Conservation (phyloP, 1,140 invertebrate genomes). For the Drosophila lacteicornis region DNA sequence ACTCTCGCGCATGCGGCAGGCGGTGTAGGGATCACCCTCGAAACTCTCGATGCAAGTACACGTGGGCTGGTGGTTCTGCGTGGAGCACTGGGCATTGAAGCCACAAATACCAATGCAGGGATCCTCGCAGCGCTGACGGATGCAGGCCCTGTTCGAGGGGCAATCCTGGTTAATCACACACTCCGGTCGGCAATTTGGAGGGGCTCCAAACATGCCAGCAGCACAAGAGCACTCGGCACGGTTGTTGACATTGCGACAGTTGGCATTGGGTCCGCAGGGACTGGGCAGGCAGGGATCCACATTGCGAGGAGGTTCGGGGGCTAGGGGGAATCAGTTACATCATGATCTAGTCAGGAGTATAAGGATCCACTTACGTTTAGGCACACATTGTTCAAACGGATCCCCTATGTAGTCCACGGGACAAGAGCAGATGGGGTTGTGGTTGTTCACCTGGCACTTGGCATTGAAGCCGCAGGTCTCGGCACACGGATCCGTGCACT, state of each 20-base stretch:
- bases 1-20: slow-evolving; percentile 89
- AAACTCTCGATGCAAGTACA: slow-evolving; percentile 91
- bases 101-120: slow-evolving; percentile 94
- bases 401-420: slow-evolving; percentile 91
- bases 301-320: slow-evolving; percentile 74
- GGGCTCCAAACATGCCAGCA: slow-evolving; percentile 92
- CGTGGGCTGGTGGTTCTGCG: slow-evolving; percentile 91
- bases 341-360: not conserved
- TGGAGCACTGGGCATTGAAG: slow-evolving; percentile 91
- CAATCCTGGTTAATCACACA: slow-evolving; percentile 93
- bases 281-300: slow-evolving; percentile 91
- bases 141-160: slow-evolving; percentile 91
- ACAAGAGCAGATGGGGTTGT: slow-evolving; percentile 94
- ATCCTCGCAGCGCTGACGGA: slow-evolving; percentile 91
- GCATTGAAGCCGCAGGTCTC: slow-evolving; percentile 92
- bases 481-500: slow-evolving; percentile 92
- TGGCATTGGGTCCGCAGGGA: slow-evolving; percentile 93
- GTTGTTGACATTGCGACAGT: slow-evolving; percentile 89
- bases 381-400: slow-evolving; percentile 91
- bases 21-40: slow-evolving; percentile 93
- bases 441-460: slow-evolving; percentile 91
- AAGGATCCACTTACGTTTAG: slow-evolving; percentile 88
- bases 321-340: slow-evolving; percentile 10
- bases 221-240: slow-evolving; percentile 92
- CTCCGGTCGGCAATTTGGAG: slow-evolving; percentile 91